These are phyloP conservation scores for Heterohyrax brucei DNA, from an alignment of 2,797 vertebrate species.

Conservation along the genomic window DNA sequence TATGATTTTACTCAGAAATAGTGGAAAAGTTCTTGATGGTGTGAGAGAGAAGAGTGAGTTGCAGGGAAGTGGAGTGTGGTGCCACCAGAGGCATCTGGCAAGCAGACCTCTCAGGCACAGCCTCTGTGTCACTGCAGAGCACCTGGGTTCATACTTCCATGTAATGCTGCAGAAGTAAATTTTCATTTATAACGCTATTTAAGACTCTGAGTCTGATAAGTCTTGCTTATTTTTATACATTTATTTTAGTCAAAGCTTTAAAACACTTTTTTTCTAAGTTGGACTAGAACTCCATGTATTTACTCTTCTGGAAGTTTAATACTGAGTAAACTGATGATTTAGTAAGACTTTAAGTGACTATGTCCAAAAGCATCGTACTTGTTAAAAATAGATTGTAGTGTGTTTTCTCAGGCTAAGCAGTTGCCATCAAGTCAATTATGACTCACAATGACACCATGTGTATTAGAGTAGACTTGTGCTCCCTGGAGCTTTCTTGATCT, in stretches of 20 bases:
- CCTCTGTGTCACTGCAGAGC: neutral
- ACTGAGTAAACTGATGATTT: neutral
- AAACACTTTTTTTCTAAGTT: conserved; percentile 16
- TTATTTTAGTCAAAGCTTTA: conserved; percentile 1
- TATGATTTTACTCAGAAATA: neutral
- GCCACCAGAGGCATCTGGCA: fast-evolving
- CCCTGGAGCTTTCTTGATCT: too few species aligned
- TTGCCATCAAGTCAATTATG: too few species aligned
- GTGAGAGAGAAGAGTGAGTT: neutral
- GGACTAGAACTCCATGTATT: conserved; percentile 19
- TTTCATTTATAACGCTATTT: neutral
- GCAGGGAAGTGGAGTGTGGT: fast-evolving
- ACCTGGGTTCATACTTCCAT: neutral
- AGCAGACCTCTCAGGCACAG: neutral
- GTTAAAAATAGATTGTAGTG: neutral
- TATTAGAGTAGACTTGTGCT: too few species aligned
- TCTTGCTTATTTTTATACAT: neutral
- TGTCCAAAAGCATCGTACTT: neutral
- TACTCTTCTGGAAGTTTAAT: neutral
- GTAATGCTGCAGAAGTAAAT: neutral
- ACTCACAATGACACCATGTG: too few species aligned
- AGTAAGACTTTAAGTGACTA: neutral
- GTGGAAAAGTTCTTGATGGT: neutral
- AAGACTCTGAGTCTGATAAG: neutral
- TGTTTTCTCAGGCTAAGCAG: neutral